A percentile compares a stretch with the other conserved stretches of the same genome.
Conservation (phyloP, 1,140 invertebrate species). For the Plodia interpunctella region DNA sequence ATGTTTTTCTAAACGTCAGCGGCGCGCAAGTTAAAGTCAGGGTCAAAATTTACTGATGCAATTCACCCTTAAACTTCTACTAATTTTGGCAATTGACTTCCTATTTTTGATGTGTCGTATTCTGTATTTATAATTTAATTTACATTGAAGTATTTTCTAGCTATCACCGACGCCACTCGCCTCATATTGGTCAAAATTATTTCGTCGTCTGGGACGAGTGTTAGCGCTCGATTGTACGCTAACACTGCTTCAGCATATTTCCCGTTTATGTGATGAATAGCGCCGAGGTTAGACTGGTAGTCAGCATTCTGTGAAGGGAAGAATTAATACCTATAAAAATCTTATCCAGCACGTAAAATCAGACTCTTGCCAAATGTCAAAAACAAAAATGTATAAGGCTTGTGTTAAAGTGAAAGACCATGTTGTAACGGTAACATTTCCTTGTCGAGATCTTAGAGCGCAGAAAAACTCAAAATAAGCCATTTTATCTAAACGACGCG, state of each 20-base stretch:
- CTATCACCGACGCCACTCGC: conserved; percentile 80
- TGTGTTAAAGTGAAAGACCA: no score
- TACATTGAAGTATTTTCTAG: conserved; percentile 41
- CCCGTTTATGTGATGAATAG: conserved; percentile 94
- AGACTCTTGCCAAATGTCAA: no score
- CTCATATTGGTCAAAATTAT: conserved; percentile 93
- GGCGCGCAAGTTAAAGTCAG: no score
- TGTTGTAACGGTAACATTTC: no score
- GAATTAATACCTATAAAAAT: not conserved
- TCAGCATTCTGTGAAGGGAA: conserved; percentile 84
- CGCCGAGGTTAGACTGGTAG: conserved; percentile 94
- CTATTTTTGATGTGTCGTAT: conserved; percentile 29
- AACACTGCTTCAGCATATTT: conserved; percentile 90
- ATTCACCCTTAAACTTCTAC: no score
- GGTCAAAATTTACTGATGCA: no score
- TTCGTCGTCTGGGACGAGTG: conserved; percentile 89
- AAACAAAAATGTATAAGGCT: no score
- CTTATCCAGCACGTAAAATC: no score
- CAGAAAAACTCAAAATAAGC: no score
- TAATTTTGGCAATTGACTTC: conserved; percentile 63
- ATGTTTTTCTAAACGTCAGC: no score
- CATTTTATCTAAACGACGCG: no score
- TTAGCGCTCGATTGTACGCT: conserved; percentile 89
- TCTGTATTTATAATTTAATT: conserved; percentile 10
- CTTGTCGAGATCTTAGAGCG: no score